phyloP scores from a whole-genome alignment of 2,888 invertebrate species.

The Cheilosia variabilis region DNA sequence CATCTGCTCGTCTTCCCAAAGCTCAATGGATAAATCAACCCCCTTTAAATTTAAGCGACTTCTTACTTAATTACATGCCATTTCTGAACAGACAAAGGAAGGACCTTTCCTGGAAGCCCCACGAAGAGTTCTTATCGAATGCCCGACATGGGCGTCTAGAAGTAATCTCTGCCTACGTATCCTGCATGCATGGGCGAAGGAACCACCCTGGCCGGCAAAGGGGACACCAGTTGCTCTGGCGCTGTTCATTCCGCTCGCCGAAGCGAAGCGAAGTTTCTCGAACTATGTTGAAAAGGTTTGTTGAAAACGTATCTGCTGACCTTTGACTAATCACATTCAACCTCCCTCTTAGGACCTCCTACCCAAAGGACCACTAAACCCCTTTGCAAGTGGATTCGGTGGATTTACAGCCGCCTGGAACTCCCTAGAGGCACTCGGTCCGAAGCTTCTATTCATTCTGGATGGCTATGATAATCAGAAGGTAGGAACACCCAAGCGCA shows the following conservation, averaged over 20 bases:
- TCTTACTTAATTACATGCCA: neutral
- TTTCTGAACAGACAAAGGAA: conserved; percentile 82
- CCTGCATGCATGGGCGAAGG: conserved; percentile 85
- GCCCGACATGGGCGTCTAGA: conserved; percentile 85
- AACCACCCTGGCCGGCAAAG: conserved; percentile 81
- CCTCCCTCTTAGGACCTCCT: conserved; percentile 82
- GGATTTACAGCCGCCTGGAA: conserved; percentile 84
- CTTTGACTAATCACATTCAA: neutral
- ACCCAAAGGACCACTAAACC: conserved; percentile 82
- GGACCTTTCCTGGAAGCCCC: conserved; percentile 84
- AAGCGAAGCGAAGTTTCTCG: conserved; percentile 83
- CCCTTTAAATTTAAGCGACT: neutral
- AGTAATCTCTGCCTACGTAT: conserved; percentile 84
- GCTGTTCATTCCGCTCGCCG: conserved; percentile 85
- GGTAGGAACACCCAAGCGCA: conserved; percentile 79
- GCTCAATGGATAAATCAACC: conserved; percentile 6
- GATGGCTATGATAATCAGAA: conserved; percentile 84
- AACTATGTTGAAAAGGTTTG: conserved; percentile 79
- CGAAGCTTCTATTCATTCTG: conserved; percentile 84
- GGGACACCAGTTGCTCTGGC: conserved; percentile 84
- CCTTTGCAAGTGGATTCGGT: conserved; percentile 78
- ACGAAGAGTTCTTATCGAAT: conserved; percentile 85
- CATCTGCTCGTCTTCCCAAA: neutral
- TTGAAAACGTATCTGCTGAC: neutral
- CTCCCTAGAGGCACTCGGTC: conserved; percentile 83